Percentiles rank a stretch among this genome's conserved stretches.
Conservation (phyloP, 2,113 vertebrate species). For the Rhombomys opimus region DNA sequence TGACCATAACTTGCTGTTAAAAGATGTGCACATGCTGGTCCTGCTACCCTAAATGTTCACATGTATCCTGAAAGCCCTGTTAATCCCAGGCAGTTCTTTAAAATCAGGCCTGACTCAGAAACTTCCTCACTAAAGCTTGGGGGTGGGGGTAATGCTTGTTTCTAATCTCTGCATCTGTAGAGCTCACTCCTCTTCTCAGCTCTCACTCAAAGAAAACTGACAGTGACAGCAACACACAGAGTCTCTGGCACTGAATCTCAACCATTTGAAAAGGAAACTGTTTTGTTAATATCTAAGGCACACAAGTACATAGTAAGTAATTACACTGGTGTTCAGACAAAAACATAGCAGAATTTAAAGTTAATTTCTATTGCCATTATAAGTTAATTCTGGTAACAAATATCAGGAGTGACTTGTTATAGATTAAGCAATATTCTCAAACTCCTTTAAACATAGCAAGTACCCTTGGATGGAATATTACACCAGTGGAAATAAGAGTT, state of each 20-base stretch:
- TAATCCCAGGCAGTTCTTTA: background rate
- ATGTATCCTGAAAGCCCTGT: background rate
- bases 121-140: background rate
- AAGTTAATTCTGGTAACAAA: slow-evolving; percentile 29
- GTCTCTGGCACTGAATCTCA: slow-evolving; percentile 5
- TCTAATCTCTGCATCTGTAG: background rate
- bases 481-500: background rate
- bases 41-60: background rate
- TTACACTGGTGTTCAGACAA: background rate
- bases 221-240: background rate
- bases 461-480: background rate
- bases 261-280: background rate
- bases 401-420: slow-evolving; percentile 29
- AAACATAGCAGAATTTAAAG: background rate
- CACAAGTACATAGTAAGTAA: slow-evolving; percentile 10
- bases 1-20: background rate
- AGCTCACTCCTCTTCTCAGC: background rate
- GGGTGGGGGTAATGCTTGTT: background rate
- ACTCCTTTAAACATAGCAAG: background rate
- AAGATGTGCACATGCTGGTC: background rate
- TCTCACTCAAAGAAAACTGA: background rate
- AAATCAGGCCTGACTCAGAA: slow-evolving; percentile 6
- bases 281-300: background rate
- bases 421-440: slow-evolving; percentile 25
- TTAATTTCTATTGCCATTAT: background rate